Evolutionary conservation across 2,888 invertebrate species (phyloP), one percentile per base, ranked within the genome.

Genomic region (Mesorhabditis sp.): DNA sequence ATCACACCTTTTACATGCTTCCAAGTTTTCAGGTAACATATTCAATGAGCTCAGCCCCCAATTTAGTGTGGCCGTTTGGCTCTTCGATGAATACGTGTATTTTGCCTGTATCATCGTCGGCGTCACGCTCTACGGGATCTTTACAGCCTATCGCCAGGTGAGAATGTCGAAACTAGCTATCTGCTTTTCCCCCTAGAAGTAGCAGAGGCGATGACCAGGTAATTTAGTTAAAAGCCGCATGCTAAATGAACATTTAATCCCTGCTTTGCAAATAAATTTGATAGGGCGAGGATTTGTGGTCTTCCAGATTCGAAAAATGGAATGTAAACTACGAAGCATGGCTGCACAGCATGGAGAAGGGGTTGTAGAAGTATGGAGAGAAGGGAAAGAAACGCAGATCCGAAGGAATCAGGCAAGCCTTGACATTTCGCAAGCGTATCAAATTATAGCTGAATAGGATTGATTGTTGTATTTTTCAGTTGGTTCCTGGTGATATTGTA

Each of bases 101-200:
- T 95, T 94, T 87, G 93, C 93, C 4, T 89, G 89, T 6, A 93
- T 93, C 83, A 93, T 95, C 77, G 89, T 94, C 67, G 82, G 91
- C 69, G 90, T 95, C 87, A 92, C 94, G 0, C 86, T 90, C 28
- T 89, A 91, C 45, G 93, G 94, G n/a, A 91, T 93, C 69, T 62
- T 74, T 7, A 73, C 77, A 71, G 85, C 86, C 66, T 79, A 86
- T 28, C 80, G 73, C 70, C 83, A 86, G 68, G 83, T 78, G 43
- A 72, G 85, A 45, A 75, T 94, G 92, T 95, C n/a, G 58, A 13
- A 13, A 50, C 1, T 50, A n/a, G 58, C 58, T n/a, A 50, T 2
- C 7, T 50, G 58, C 58, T 50, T 50, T 50, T 50, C 58, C 10
- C n/a, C 28, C 28, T 28, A 28, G 28, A 28, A 28, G 28, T 28